Conservation (phyloP, 2,888 invertebrate genomes). For the Daptonema setosum region DNA sequence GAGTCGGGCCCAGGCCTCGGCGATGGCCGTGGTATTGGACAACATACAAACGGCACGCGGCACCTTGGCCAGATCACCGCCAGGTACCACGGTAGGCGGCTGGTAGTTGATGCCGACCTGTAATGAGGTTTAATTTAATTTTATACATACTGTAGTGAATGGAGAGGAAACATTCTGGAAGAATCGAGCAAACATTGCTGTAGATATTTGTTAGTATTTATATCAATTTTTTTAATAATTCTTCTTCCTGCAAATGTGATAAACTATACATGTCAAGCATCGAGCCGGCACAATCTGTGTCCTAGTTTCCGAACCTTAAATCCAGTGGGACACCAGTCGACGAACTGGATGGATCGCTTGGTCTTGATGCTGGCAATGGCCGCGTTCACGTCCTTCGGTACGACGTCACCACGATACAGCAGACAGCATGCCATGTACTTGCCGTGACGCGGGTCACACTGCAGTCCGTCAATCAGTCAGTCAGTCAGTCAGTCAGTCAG, state of each 20-base stretch:
- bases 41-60: slow-evolving; percentile 61
- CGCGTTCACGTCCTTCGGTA: slow-evolving; percentile 79
- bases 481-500: too few species aligned
- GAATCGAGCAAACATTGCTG: too few species aligned
- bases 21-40: slow-evolving; percentile 71
- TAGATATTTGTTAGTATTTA: too few species aligned
- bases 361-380: slow-evolving; percentile 85
- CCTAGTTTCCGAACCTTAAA: slow-evolving; percentile 32
- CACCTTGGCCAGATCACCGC: slow-evolving; percentile 45
- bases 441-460: slow-evolving; percentile 36
- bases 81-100: too few species aligned
- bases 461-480: too few species aligned
- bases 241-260: too few species aligned
- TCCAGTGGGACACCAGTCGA: slow-evolving; percentile 40
- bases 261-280: neutral
- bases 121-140: neutral
- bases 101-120: too few species aligned
- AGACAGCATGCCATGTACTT: slow-evolving; percentile 35
- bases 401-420: slow-evolving; percentile 55
- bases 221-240: too few species aligned
- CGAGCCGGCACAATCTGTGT: slow-evolving; percentile 36
- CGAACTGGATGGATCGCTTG: slow-evolving; percentile 54
- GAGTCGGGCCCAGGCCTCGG: slow-evolving; percentile 60
- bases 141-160: too few species aligned
- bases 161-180: too few species aligned